A percentile compares a stretch with the other conserved stretches of the same genome.
Evolutionary conservation across 2,113 vertebrate genomes (phyloP).

Genomic region (Chloropsis hardwickii): DNA sequence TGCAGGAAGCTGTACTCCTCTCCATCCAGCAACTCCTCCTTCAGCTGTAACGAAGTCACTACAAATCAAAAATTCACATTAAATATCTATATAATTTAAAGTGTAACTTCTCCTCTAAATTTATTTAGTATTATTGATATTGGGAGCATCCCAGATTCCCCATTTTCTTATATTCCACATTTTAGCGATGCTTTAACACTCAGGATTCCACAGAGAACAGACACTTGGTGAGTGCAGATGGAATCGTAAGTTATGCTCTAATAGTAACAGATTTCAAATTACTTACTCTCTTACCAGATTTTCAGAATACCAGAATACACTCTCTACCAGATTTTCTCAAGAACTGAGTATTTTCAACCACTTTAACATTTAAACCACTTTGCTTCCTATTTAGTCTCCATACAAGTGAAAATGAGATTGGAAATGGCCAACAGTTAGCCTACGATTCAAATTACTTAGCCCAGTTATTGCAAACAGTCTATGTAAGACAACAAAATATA

Average conservation of each 20-base stretch:
- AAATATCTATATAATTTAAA: not conserved
- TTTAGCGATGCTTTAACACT: not conserved
- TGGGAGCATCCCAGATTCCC: not conserved
- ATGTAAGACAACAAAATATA: not conserved
- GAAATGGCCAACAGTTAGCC: not conserved
- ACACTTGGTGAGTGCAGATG: not conserved
- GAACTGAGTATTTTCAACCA: not conserved
- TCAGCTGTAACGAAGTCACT: conserved; percentile 89
- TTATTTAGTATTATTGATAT: not conserved
- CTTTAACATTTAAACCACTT: not conserved
- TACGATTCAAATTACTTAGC: not conserved
- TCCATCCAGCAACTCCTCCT: conserved; percentile 89
- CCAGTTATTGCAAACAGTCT: not conserved
- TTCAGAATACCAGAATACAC: not conserved
- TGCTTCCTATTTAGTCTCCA: not conserved
- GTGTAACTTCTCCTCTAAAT: not conserved
- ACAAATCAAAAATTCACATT: not conserved
- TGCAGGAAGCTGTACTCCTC: conserved; percentile 93
- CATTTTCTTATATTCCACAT: not conserved
- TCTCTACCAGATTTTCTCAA: not conserved
- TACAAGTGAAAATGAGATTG: not conserved
- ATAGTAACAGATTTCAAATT: not conserved
- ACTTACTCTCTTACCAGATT: not conserved
- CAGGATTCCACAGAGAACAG: not conserved
- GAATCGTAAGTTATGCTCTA: not conserved